Conservation (phyloP, 2,113 vertebrate genomes). For the Caretta caretta region DNA sequence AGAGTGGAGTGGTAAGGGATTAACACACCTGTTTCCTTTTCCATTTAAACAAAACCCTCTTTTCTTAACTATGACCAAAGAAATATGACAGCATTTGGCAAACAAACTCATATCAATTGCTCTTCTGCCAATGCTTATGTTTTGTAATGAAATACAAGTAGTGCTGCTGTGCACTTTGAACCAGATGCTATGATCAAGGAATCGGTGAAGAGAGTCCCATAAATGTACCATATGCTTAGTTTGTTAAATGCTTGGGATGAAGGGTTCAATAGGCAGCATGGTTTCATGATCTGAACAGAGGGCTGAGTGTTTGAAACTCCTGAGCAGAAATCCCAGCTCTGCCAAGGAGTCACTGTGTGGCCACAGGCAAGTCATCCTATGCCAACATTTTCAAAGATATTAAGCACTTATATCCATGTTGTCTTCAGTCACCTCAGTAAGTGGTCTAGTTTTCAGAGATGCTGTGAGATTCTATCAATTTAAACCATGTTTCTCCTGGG, state of each 20-base stretch:
- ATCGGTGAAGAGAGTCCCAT: constrained; percentile 47
- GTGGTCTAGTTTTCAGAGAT: neutral
- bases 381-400: neutral
- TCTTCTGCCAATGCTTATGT: constrained; percentile 54
- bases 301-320: neutral
- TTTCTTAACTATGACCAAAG: constrained; percentile 16
- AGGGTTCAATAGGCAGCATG: constrained; percentile 24
- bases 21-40: neutral
- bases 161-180: constrained; percentile 49
- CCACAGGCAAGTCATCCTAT: neutral
- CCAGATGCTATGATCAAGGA: constrained; percentile 48
- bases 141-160: constrained; percentile 58
- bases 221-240: constrained; percentile 38
- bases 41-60: neutral
- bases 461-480: neutral
- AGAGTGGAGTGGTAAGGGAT: neutral
- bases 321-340: neutral
- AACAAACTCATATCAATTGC: constrained; percentile 10
- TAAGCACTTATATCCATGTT: neutral
- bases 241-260: constrained; percentile 53
- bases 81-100: neutral
- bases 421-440: neutral
- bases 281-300: constrained; percentile 9
- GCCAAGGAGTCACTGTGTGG: neutral
- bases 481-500: neutral